These are phyloP conservation scores for Siphlonurus alternatus DNA, from an alignment of 2,888 invertebrate species.

Conservation along the genomic window DNA sequence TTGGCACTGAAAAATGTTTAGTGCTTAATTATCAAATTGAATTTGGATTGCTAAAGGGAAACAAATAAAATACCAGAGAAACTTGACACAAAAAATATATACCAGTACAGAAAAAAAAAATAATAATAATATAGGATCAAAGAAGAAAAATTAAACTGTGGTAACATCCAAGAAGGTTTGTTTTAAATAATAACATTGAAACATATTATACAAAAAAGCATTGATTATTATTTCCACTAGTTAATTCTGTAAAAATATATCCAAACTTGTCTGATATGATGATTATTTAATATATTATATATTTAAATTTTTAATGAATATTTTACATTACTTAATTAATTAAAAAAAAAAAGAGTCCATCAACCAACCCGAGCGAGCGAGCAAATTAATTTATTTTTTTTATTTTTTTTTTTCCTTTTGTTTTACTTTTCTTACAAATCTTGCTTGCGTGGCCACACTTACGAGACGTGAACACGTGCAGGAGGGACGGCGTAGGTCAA, in stretches of 20 bases:
- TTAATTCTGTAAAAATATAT: background rate
- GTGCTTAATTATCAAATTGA: no score
- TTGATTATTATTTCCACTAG: background rate
- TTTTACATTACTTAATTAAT: no score
- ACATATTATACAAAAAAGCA: background rate
- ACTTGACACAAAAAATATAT: background rate
- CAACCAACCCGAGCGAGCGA: background rate
- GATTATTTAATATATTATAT: background rate
- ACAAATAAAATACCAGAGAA: no score
- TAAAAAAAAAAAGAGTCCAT: background rate
- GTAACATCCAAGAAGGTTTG: background rate
- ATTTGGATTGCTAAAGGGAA: no score
- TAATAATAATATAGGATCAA: background rate
- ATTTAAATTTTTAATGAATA: no score
- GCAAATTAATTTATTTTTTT: background rate
- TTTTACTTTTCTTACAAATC: background rate
- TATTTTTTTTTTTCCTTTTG: background rate
- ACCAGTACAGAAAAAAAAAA: background rate
- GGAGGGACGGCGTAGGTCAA: slow-evolving; percentile 10
- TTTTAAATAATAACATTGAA: background rate
- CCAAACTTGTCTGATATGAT: background rate
- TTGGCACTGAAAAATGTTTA: no score
- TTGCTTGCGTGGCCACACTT: slow-evolving; percentile 4
- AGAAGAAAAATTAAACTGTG: background rate
- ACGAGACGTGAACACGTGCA: slow-evolving; percentile 10